A percentile compares a stretch with the other conserved stretches of the same genome.
These are phyloP conservation scores for Sorex maritimensis DNA, from an alignment of 2,797 vertebrate species.

Conservation along the genomic window DNA sequence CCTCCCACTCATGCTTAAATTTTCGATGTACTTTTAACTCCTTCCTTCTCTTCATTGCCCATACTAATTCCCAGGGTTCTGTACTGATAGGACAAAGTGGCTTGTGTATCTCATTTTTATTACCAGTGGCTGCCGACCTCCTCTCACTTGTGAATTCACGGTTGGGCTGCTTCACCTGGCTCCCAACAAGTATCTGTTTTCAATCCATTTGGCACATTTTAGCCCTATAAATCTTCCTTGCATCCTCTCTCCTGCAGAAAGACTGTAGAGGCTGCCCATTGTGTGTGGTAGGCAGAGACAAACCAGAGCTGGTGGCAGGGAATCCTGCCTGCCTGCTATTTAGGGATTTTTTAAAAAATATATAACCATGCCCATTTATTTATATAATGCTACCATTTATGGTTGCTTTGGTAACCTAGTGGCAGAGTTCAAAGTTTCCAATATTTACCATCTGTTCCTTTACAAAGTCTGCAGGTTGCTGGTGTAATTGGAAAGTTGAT, in stretches of 20 bases:
- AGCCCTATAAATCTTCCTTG: background rate
- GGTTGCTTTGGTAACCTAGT: background rate
- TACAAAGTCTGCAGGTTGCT: background rate
- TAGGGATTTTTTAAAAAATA: background rate
- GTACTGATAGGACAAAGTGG: background rate
- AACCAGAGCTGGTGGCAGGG: background rate
- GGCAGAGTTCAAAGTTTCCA: conserved; percentile 20
- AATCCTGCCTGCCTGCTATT: background rate
- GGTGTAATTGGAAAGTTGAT: background rate
- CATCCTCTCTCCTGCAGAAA: background rate
- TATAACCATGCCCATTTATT: background rate
- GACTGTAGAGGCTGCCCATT: background rate
- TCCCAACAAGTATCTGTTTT: background rate
- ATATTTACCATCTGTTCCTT: background rate
- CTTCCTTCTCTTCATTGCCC: background rate
- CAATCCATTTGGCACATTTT: background rate
- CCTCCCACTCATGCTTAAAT: background rate
- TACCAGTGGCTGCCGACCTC: background rate
- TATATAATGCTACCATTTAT: background rate
- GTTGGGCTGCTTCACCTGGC: background rate
- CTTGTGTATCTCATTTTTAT: background rate
- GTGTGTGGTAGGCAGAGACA: background rate
- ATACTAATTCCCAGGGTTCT: background rate
- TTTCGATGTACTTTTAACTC: conserved; percentile 41
- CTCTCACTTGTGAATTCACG: conserved; percentile 39